Percentiles rank a stretch among this genome's conserved stretches.
These are phyloP conservation scores for Capreolus pygargus DNA, from an alignment of 2,113 vertebrate genomes.

Conservation along the genomic window DNA sequence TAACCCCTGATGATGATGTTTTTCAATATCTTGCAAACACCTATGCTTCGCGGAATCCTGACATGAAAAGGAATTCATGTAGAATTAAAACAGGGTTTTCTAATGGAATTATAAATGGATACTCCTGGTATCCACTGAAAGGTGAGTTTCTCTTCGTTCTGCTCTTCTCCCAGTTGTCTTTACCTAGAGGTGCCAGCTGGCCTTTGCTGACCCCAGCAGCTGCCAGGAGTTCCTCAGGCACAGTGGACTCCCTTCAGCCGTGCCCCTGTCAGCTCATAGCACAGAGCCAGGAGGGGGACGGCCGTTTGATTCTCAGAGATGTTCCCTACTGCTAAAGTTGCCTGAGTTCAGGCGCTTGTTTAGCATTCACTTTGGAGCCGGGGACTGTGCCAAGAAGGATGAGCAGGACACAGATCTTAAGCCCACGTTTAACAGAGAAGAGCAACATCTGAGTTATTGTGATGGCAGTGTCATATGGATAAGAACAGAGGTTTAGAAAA, in stretches of 20 bases:
- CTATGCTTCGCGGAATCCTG: constrained; percentile 87
- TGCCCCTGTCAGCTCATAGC: background rate
- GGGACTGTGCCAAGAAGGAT: background rate
- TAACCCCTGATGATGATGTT: constrained; percentile 90
- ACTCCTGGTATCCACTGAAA: constrained; percentile 89
- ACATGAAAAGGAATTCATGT: constrained; percentile 86
- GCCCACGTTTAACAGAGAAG: background rate
- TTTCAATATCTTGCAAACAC: constrained; percentile 91
- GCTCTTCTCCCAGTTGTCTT: background rate
- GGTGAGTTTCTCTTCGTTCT: constrained; percentile 78
- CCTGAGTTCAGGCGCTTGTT: background rate
- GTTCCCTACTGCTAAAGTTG: accelerated
- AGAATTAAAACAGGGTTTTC: constrained; percentile 75
- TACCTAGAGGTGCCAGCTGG: background rate
- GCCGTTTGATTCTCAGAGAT: accelerated
- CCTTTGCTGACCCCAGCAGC: background rate
- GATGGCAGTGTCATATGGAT: background rate
- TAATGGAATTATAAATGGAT: constrained; percentile 92
- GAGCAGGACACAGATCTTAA: background rate
- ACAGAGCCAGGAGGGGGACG: too few relatives aligned
- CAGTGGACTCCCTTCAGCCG: background rate
- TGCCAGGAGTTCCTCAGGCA: background rate
- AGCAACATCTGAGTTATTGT: background rate
- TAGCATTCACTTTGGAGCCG: background rate
- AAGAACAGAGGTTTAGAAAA: background rate